phyloP scores from a whole-genome alignment of 2,113 vertebrate genomes.

The crab-eating macaque (Macaca fascicularis) region DNA sequence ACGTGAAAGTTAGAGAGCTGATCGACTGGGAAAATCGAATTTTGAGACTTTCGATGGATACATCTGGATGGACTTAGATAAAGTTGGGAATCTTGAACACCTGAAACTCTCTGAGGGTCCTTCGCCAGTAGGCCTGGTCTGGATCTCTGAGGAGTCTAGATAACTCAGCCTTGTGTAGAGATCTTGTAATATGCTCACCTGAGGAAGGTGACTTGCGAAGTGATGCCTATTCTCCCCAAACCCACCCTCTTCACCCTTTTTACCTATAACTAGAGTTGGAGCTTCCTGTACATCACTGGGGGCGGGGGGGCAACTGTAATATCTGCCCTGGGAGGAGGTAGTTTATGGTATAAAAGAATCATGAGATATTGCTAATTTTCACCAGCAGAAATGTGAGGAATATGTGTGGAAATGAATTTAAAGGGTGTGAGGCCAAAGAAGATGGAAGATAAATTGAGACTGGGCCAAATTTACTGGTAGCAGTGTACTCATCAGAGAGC shows the following conservation, averaged over 20 bases:
- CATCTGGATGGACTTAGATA: not conserved
- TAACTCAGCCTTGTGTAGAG: not conserved
- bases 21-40: accelerated
- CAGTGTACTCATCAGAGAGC: not conserved
- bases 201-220: not conserved
- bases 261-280: accelerated
- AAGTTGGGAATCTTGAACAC: accelerated
- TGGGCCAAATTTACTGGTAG: not conserved
- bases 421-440: slow-evolving; percentile 21
- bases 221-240: too few relatives aligned
- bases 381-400: not conserved
- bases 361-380: slow-evolving; percentile 36
- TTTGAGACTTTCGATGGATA: accelerated
- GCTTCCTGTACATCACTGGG: not conserved
- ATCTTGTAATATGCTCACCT: accelerated
- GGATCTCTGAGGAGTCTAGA: accelerated
- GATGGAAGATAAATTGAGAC: not conserved
- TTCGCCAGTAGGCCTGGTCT: accelerated
- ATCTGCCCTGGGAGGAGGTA: not conserved
- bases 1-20: accelerated
- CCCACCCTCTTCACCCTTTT: not conserved
- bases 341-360: not conserved
- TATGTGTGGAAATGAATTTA: not conserved
- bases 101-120: not conserved
- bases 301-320: accelerated